Evolutionary conservation across 1,140 invertebrate genomes (phyloP), one percentile per base, ranked within the genome.

Genomic region (Aphelinus atriplicis): DNA sequence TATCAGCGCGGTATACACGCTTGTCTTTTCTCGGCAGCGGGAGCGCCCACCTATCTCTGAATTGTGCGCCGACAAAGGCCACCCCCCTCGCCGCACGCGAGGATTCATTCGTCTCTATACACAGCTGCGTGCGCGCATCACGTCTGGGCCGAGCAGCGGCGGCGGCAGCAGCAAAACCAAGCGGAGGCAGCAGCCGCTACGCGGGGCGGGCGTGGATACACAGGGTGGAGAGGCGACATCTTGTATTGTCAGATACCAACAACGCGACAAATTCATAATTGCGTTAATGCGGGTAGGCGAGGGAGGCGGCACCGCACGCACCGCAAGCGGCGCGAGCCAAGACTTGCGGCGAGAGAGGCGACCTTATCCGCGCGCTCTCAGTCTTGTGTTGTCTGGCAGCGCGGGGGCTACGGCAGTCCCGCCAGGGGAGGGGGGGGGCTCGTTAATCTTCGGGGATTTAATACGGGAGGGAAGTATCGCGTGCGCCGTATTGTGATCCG

Each of bases 251-350:
- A 86, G 83, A 85, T 85, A 50, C 64, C 64, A 26, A 65, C 80
- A 83, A 78, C 82, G 85, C 86, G 85, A 87, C 85, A 86, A 87
- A 88, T 88, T 87, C 85, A 88, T 88, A 88, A 87, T 87, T 87
- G 84, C 85, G 84, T 87, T 88, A 86, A 87, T 88, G 83, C 82
- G 82, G 82, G 81, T 81, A 81, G 42, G 42, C 46, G 57, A 81
- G 79, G 75, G 60, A 65, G 71, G 60, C 57, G 62, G 61, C 7
- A 80, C 72, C 51, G 9, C 51, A 53, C 51, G 51, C 10, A 67
- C 64, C 64, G 42, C 71, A 73, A 78, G 73, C 64, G 69, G 56
- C 63, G 51, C 51, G 51, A 4, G 9, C 51, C 4, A 4, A 60
- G 57, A 60, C 57, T 60, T 60, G 57, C 57, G 57, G 57, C 53